Conservation (phyloP, 2,888 invertebrate species). For the Athalia cordata region DNA sequence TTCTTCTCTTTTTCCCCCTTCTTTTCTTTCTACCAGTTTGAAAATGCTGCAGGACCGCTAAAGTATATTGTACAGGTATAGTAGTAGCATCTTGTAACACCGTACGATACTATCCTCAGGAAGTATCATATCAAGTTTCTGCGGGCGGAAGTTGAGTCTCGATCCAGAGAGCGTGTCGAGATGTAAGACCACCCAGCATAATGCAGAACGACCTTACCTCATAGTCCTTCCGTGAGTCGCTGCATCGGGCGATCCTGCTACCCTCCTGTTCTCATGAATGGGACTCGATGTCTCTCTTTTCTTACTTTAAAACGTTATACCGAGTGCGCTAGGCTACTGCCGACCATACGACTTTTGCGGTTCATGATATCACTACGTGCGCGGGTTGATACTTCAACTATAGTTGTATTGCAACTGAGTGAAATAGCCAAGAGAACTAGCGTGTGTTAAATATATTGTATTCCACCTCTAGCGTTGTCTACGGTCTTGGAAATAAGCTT, state of each 20-base stretch:
- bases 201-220: background rate
- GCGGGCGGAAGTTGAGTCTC: slow-evolving; percentile 40
- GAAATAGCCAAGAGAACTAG: too few relatives aligned
- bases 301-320: too few relatives aligned
- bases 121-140: slow-evolving; percentile 41
- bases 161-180: slow-evolving; percentile 31
- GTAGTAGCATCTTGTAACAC: slow-evolving; percentile 1
- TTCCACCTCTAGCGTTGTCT: background rate
- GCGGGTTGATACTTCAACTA: too few relatives aligned
- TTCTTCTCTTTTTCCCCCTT: background rate
- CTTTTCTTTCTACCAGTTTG: background rate
- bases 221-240: background rate
- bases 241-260: background rate
- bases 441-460: background rate
- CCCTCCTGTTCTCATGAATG: too few relatives aligned
- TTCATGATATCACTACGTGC: too few relatives aligned
- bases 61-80: background rate
- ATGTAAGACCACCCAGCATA: slow-evolving; percentile 26
- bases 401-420: too few relatives aligned
- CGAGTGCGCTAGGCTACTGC: too few relatives aligned
- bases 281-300: too few relatives aligned
- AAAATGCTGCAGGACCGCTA: background rate
- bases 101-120: slow-evolving; percentile 29
- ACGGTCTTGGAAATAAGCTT: background rate
- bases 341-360: too few relatives aligned